Conservation (phyloP, 2,888 invertebrate genomes). For the Cheilosia pagana region DNA sequence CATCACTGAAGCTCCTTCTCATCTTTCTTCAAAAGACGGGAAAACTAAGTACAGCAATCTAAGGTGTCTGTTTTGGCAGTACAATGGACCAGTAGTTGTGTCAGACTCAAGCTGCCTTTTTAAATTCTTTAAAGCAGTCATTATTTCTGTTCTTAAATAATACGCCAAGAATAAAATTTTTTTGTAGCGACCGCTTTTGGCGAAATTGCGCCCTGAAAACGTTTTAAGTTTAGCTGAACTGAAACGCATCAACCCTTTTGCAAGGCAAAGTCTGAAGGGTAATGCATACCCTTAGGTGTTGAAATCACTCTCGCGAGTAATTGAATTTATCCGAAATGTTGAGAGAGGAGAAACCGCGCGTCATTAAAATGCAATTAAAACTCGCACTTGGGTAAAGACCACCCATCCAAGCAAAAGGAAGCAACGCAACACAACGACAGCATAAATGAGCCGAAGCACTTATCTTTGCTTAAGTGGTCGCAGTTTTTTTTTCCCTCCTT, state of each 20-base stretch:
- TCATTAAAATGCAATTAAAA: slow-evolving; percentile 75
- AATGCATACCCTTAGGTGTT: slow-evolving; percentile 25
- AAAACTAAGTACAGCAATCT: too few relatives aligned
- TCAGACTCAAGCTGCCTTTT: too few relatives aligned
- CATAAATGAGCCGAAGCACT: slow-evolving; percentile 54
- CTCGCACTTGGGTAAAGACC: slow-evolving; percentile 24
- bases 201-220: too few relatives aligned
- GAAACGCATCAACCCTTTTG: neutral
- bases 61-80: too few relatives aligned
- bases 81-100: too few relatives aligned
- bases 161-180: too few relatives aligned
- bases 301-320: slow-evolving; percentile 25
- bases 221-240: too few relatives aligned
- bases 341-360: slow-evolving; percentile 25
- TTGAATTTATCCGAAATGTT: slow-evolving; percentile 41
- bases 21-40: too few relatives aligned
- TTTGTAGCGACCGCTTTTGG: too few relatives aligned
- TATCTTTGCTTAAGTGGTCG: slow-evolving; percentile 61
- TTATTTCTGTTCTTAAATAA: too few relatives aligned
- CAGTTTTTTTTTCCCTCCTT: slow-evolving; percentile 24
- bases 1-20: too few relatives aligned
- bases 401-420: neutral
- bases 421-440: slow-evolving; percentile 23
- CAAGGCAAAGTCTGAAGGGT: neutral
- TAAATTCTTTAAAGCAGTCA: too few relatives aligned